Percentiles rank a stretch among this genome's conserved stretches.
These are phyloP conservation scores for Porites divaricata DNA, from an alignment of 92 coral and sea anemone genomes.

Conservation along the genomic window DNA sequence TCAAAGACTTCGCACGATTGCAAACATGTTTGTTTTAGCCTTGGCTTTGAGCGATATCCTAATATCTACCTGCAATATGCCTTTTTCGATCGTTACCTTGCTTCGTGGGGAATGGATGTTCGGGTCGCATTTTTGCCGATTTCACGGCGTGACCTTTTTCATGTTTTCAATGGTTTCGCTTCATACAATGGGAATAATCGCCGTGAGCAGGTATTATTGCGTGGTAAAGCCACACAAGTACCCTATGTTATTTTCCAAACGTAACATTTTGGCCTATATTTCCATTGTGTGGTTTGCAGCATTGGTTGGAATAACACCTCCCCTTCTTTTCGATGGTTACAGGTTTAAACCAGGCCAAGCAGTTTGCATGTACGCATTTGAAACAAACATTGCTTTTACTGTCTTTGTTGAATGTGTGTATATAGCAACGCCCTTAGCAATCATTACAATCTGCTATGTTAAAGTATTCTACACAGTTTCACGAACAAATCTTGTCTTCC, in stretches of 20 bases:
- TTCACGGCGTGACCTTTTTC: conserved; percentile 59
- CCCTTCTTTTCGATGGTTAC: conserved; percentile 50
- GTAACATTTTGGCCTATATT: conserved; percentile 26
- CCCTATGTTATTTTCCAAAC: not conserved
- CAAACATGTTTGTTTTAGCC: conserved; percentile 66
- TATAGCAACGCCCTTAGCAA: conserved; percentile 36
- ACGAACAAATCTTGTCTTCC: conserved; percentile 52
- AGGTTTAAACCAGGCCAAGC: conserved; percentile 72
- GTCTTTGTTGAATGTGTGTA: conserved; percentile 51
- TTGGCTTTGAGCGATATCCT: conserved; percentile 68
- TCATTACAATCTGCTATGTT: conserved; percentile 56
- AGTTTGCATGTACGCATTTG: conserved; percentile 72
- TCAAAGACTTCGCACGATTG: conserved; percentile 51
- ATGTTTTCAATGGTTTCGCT: conserved; percentile 55
- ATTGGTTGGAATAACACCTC: conserved; percentile 59
- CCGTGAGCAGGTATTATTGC: conserved; percentile 66
- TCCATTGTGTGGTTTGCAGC: conserved; percentile 43
- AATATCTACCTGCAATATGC: conserved; percentile 69
- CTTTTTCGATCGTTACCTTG: conserved; percentile 51
- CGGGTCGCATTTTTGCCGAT: conserved; percentile 45
- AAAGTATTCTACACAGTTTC: conserved; percentile 58
- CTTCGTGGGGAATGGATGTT: conserved; percentile 52
- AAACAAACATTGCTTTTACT: conserved; percentile 56
- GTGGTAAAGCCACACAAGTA: conserved; percentile 17
- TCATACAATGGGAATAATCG: conserved; percentile 68